These are phyloP conservation scores for Alfaro cultratus DNA, from an alignment of 2,797 vertebrate species.

Conservation along the genomic window DNA sequence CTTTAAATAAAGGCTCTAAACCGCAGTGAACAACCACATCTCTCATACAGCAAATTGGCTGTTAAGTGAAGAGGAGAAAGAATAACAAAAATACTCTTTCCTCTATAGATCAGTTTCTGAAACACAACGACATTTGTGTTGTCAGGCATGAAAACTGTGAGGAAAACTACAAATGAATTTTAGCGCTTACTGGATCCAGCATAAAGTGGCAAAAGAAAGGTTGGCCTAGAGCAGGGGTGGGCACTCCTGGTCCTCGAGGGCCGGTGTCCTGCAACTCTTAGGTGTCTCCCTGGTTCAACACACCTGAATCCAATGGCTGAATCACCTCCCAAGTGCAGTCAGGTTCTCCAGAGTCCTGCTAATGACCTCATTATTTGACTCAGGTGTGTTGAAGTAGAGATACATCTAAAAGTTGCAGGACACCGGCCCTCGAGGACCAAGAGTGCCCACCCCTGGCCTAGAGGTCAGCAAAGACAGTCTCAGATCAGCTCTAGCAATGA, in stretches of 20 bases:
- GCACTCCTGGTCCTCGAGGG: too few species aligned
- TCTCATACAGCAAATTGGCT: not conserved
- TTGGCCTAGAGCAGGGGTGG: too few species aligned
- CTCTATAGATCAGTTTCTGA: not conserved
- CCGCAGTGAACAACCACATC: not conserved
- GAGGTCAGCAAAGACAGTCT: not conserved
- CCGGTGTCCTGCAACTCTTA: too few species aligned
- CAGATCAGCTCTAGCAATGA: not conserved
- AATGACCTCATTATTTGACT: too few species aligned
- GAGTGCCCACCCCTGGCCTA: too few species aligned
- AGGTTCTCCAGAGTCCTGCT: too few species aligned
- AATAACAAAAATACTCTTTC: not conserved
- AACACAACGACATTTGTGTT: not conserved
- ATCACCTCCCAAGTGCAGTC: too few species aligned
- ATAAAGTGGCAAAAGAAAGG: not conserved
- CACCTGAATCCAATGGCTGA: too few species aligned
- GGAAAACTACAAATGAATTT: not conserved
- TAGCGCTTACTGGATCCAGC: not conserved
- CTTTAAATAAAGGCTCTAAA: not conserved
- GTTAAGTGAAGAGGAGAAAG: not conserved
- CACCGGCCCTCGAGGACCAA: too few species aligned
- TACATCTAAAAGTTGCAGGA: too few species aligned
- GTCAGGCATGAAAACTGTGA: not conserved
- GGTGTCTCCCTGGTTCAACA: too few species aligned
- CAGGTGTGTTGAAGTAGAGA: too few species aligned